Evolutionary conservation across 2,888 invertebrate genomes (phyloP), one percentile per base, ranked within the genome.

Genomic region (Schrankia costaestrigalis): DNA sequence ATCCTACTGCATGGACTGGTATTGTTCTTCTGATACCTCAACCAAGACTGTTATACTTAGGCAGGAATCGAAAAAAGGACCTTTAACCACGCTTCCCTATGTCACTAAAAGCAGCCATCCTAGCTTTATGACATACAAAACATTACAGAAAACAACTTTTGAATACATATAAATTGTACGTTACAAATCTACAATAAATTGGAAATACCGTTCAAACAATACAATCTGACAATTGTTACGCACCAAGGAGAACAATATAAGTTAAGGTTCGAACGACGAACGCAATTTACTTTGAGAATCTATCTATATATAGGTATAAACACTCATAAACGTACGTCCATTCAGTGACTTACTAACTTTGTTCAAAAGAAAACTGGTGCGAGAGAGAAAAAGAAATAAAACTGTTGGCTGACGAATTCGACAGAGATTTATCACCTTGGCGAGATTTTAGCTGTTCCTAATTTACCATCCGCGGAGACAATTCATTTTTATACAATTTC

Each of bases 351-450:
- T 48, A 53, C 55, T 67, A 76, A 75, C 71, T 76, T 74, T 69
- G 69, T 71, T 71, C 46, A 56, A 66, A 71, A 70, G 65, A 71
- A 73, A 68, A 55, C 54, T 53, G 40, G 46, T 56, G 57, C 47
- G 59, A 69, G 70, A 45, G 63, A 54, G 59, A 60, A 69, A 71
- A 74, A 68, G 64, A 70, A 77, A 78, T 73, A 70, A 77, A 74
- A 78, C 64, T 71, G 73, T 72, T 72, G 59, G 64, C 78, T 77
- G 77, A 78, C 74, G 76, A 76, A 76, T 76, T 77, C 74, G 77
- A 78, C 78, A 73, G 69, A 76, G 77, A 78, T 78, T 78, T 78
- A 78, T 77, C 65, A 73, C 77, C 68, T 71, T 54, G 48, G 58
- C 51, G 63, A 68, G 67, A 73, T 73, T 75, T 75, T 70, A 71